phyloP scores from a whole-genome alignment of 1,140 invertebrate genomes.

The Delia radicum region DNA sequence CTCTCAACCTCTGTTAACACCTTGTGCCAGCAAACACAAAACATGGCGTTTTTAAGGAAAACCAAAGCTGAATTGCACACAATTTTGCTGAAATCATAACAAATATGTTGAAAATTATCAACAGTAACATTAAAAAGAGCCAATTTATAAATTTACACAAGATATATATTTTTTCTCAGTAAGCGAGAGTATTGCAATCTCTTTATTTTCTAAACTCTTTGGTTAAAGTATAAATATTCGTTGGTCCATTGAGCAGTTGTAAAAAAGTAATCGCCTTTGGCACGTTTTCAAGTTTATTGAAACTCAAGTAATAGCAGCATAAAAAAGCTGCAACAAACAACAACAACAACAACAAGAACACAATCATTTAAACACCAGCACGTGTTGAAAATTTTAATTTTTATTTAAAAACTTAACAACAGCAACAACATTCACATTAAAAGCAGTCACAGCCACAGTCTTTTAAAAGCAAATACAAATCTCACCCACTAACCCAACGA shows the following conservation, averaged over 20 bases:
- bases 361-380: conserved; percentile 22
- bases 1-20: too few species aligned
- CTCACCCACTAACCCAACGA: conserved; percentile 18
- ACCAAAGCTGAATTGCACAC: too few species aligned
- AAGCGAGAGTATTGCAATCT: too few species aligned
- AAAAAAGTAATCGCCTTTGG: conserved; percentile 23
- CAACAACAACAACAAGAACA: background rate
- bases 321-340: too few species aligned
- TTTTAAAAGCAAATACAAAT: background rate
- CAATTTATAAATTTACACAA: too few species aligned
- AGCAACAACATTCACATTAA: background rate
- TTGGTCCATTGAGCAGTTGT: conserved; percentile 7
- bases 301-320: background rate
- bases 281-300: conserved; percentile 10
- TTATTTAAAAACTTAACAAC: conserved; percentile 15
- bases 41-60: background rate
- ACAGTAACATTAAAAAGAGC: too few species aligned
- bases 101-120: too few species aligned
- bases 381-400: conserved; percentile 25
- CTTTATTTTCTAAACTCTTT: too few species aligned
- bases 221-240: conserved; percentile 20
- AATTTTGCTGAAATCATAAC: background rate
- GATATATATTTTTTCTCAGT: too few species aligned
- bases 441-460: background rate
- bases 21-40: too few species aligned